Conservation (phyloP, 2,888 invertebrate species). For the Philaethria dido region DNA sequence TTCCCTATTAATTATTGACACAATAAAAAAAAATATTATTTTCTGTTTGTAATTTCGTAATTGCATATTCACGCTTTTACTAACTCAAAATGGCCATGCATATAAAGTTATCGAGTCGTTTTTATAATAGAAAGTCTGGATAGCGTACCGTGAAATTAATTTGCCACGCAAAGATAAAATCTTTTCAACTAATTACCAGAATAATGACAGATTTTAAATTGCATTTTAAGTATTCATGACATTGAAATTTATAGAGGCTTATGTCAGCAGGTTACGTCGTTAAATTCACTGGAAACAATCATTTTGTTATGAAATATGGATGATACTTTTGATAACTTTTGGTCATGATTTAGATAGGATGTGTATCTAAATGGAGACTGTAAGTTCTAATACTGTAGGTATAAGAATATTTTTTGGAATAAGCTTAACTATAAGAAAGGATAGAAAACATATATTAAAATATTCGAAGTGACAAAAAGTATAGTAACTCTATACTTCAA, state of each 20-base stretch:
- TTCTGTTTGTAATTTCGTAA: background rate
- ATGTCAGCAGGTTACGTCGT: slow-evolving; percentile 5
- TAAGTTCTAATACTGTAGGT: no score
- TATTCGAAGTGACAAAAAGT: no score
- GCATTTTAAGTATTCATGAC: slow-evolving; percentile 24
- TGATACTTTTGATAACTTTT: background rate
- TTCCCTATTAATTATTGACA: no score
- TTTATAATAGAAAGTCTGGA: slow-evolving; percentile 22
- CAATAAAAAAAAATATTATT: no score
- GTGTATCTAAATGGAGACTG: no score
- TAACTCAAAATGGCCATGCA: background rate
- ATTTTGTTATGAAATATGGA: slow-evolving; percentile 1
- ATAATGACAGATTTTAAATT: slow-evolving; percentile 26
- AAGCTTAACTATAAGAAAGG: no score
- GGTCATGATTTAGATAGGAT: background rate
- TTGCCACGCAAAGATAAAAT: slow-evolving; percentile 22
- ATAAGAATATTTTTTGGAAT: no score
- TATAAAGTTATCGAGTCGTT: background rate
- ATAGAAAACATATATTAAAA: no score
- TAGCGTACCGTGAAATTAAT: slow-evolving; percentile 27
- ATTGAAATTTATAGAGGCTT: slow-evolving; percentile 20
- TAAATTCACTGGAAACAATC: slow-evolving; percentile 1
- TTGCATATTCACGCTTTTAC: background rate
- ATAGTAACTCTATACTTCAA: no score
- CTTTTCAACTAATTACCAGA: slow-evolving; percentile 21